Base-by-base conservation (phyloP, 2,797 vertebrate genomes). In the Euphonia xanthogaster region DNA sequence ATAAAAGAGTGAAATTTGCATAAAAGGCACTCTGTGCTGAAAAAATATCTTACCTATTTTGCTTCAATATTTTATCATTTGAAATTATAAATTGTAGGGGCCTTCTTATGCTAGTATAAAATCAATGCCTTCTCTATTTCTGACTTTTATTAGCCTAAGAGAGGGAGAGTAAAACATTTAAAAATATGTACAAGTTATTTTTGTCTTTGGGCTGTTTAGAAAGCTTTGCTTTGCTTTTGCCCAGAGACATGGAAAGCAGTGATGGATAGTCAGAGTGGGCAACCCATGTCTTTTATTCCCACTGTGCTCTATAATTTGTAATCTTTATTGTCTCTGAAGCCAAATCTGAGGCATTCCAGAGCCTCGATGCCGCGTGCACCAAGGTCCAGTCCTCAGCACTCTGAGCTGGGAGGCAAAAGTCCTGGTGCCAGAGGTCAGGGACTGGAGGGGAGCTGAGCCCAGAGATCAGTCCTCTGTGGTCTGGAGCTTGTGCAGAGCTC, bases 261-360 rank as follows among this genome's bases (percentile, higher is more conserved):
- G 91, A 93, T 86, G 62, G 37, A 95, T 86, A 39, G 68, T 53
- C 73, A 73, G 63, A 91, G 50, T 19, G 68, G 58, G 45, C 17
- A 93, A 68, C 76, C 79, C 54, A 62, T 66, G 87, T 88, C 75
- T 84, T 86, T 90, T 86, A 83, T 81, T 94, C 78, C 76, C 70
- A 23, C 51, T 63, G 70, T 86, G 91, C 73, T 80, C 93, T 86
- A 68, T 78, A 88, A 94, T 94, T 94, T 86, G 79, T 93, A 94
- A 91, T 45, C 82, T 53, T 92, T 68, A 55, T 48, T 90, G 89
- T 61, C 78, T 94, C 85, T 94, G 73, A 83, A 91, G 92, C 21
- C 51, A 35, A 91, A 66, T 77, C 66, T 66, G 94, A 95, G 48
- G 51, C 76, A 35, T 84, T 91, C 66, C 96, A 89, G 87, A 75